These are phyloP conservation scores for Microcebus tavaratra DNA, from an alignment of 2,113 vertebrate species.

Conservation along the genomic window DNA sequence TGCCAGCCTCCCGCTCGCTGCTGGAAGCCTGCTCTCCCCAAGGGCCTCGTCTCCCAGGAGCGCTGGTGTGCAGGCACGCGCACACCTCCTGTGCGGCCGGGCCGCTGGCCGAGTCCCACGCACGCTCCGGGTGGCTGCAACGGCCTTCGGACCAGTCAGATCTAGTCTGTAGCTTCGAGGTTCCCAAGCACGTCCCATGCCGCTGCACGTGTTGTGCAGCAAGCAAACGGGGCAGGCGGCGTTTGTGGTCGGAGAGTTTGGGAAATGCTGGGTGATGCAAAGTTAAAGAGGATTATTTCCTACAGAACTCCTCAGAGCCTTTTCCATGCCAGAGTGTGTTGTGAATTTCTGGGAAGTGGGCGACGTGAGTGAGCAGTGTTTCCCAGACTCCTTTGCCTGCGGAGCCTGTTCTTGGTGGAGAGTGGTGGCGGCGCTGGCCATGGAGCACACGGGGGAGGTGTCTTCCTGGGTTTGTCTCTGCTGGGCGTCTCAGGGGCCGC, in stretches of 20 bases:
- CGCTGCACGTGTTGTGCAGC: not conserved
- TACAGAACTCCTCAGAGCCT: not conserved
- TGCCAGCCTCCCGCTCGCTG: not conserved
- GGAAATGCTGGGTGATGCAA: no score
- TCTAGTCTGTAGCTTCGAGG: not conserved
- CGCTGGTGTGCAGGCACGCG: no score
- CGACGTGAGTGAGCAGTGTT: not conserved
- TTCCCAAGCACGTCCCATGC: not conserved
- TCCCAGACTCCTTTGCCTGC: not conserved
- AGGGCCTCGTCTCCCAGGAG: not conserved
- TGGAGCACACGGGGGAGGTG: not conserved
- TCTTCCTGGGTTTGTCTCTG: not conserved
- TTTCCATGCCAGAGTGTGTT: no score
- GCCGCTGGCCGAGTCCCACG: not conserved
- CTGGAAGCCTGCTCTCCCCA: not conserved
- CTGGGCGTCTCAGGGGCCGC: not conserved
- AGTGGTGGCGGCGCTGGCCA: not conserved
- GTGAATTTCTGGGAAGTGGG: not conserved
- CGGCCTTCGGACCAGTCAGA: not conserved
- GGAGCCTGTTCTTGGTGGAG: not conserved
- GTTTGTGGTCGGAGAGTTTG: not conserved
- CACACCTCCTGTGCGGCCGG: rapidly evolving
- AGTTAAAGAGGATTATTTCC: not conserved
- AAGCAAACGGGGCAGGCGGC: not conserved
- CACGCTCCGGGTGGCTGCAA: not conserved